Evolutionary conservation across 2,888 invertebrate species (phyloP), one percentile per base, ranked within the genome.

Genomic region (Pristionchus mayeri): DNA sequence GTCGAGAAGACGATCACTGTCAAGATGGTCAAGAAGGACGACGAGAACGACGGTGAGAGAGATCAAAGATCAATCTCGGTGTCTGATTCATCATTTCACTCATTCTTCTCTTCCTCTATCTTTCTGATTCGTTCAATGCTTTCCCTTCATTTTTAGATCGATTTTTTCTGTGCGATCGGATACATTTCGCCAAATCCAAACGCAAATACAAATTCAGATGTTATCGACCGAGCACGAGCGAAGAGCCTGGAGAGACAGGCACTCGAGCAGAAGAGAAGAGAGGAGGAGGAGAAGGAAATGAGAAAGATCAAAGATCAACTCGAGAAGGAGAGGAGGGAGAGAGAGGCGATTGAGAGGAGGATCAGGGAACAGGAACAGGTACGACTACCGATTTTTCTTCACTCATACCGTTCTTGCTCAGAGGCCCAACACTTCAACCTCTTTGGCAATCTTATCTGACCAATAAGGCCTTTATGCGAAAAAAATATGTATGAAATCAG

Each of bases 1-100:
- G 63, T 82, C 3, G 30, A 82, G 81, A 63, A 82, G 48, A 82
- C 81, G 30, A 82, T 82, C 21, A 82, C 81, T 48, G 81, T 82
- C 37, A 44, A 60, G 18, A 82, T 82, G 81, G 34, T 63, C 30
- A 82, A 82, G 52, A 52, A 82, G 48, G 81, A 82, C n/a, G 52
- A 63, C 18, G 48, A 44, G 48, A 48, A 63, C n/a, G 63, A 82
- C 13, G 63, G 48, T 34, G 81, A 82, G 48, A 16, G 44, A 30
- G 57, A 37, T n/a, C 27, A 54, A 21, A 67, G 21, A 37, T 54
- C 27, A 48, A 60, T 6, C 52, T 52, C 18, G 18, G 18, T 50
- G 2, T 18, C 4, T 50, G 18, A 50, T 3, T 50, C 4, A 50
- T 3, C 11, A 50, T 11, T 50, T 50, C 50, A 16, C 50, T 50